These are phyloP conservation scores for Poecilia wingei DNA, from an alignment of 2,797 vertebrate genomes.

Conservation along the genomic window DNA sequence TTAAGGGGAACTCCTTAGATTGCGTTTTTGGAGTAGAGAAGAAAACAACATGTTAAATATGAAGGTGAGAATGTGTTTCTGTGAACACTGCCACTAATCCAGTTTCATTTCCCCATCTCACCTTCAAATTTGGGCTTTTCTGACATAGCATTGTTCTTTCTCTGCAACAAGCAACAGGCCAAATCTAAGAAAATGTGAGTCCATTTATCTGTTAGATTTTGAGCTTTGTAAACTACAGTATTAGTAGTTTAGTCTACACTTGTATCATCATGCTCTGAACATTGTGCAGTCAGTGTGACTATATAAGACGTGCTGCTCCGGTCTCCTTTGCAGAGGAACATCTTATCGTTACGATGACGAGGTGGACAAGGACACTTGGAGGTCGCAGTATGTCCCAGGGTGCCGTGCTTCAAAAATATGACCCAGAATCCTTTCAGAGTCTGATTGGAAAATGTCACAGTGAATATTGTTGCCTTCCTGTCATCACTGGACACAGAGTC, in stretches of 20 bases:
- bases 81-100: not conserved
- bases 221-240: too few species aligned
- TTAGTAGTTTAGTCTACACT: not conserved
- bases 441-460: constrained; percentile 35
- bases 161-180: not conserved
- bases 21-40: too few species aligned
- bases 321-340: constrained; percentile 55
- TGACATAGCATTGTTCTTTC: not conserved
- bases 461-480: constrained; percentile 4
- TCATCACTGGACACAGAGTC: constrained; percentile 12
- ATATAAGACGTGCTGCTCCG: constrained; percentile 1
- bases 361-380: constrained; percentile 42
- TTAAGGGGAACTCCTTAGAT: not conserved
- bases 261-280: not conserved
- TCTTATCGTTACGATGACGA: constrained; percentile 25
- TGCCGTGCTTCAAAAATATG: constrained; percentile 33
- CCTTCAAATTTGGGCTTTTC: not conserved
- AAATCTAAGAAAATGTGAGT: not conserved
- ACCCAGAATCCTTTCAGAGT: constrained; percentile 40
- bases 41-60: not conserved
- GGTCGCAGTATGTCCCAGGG: not conserved
- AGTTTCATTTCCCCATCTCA: not conserved
- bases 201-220: too few species aligned
- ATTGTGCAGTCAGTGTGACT: constrained; percentile 40
- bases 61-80: not conserved